A percentile compares a stretch with the other conserved stretches of the same genome.
phyloP scores from a whole-genome alignment of 1,140 invertebrate species.

The Drosophila bocki region DNA sequence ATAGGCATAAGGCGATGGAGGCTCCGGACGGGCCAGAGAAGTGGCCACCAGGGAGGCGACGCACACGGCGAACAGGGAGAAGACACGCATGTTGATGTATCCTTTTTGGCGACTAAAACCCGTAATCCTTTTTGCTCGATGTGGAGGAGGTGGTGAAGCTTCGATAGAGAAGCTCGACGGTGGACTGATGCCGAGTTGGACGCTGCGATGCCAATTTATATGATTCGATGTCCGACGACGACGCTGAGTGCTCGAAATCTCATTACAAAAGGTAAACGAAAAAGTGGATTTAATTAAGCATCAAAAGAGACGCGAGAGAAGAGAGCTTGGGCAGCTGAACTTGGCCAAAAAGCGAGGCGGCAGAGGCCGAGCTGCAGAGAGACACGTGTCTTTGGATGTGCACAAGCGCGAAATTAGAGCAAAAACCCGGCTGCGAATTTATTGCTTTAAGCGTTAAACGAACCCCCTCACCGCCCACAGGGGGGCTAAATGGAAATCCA shows the following conservation, averaged over 20 bases:
- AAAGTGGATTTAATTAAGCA: constrained; percentile 79
- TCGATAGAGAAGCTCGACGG: constrained; percentile 65
- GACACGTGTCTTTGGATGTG: constrained; percentile 59
- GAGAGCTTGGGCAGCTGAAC: constrained; percentile 9
- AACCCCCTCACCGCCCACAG: constrained; percentile 5
- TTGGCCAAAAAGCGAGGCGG: constrained; percentile 26
- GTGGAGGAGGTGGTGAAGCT: constrained; percentile 29
- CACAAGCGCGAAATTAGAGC: constrained; percentile 64
- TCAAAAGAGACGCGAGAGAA: constrained; percentile 65
- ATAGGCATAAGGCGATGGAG: constrained; percentile 87
- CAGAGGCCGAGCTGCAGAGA: constrained; percentile 24
- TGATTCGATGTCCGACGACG: constrained; percentile 65
- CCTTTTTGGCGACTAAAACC: constrained; percentile 45
- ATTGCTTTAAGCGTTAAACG: constrained; percentile 42
- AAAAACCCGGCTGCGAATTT: constrained; percentile 46
- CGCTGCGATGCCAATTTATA: constrained; percentile 61
- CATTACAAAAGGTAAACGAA: constrained; percentile 77
- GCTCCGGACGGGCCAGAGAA: constrained; percentile 86
- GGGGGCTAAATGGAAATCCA: constrained; percentile 27
- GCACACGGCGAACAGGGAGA: constrained; percentile 85
- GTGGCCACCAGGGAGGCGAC: constrained; percentile 83
- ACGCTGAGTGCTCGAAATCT: constrained; percentile 65
- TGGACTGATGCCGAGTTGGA: constrained; percentile 64
- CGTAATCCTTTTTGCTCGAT: constrained; percentile 69
- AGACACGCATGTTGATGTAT: constrained; percentile 68